Conservation (phyloP, 2,888 invertebrate species). For the Trypoxylon attenuatum region DNA sequence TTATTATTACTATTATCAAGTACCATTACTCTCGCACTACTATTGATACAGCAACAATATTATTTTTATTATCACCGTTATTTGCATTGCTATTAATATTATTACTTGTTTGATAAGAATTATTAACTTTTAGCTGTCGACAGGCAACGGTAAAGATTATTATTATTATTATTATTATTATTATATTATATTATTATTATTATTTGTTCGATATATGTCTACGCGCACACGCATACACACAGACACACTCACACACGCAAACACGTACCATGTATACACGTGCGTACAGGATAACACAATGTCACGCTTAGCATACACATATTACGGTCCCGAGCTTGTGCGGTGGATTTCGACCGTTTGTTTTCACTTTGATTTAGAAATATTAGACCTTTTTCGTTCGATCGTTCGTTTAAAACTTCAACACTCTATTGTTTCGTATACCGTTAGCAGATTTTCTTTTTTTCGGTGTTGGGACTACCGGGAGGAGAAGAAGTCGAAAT, state of each 20-base stretch:
- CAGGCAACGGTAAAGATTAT: slow-evolving; percentile 57
- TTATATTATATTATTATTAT: no score
- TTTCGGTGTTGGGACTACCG: slow-evolving; percentile 42
- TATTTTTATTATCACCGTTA: slow-evolving; percentile 63
- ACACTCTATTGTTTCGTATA: slow-evolving; percentile 38
- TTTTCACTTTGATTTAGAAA: slow-evolving; percentile 51
- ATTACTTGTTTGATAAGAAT: slow-evolving; percentile 59
- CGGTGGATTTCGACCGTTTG: slow-evolving; percentile 39
- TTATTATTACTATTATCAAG: slow-evolving; percentile 45
- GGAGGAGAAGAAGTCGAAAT: slow-evolving; percentile 9
- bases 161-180: no score
- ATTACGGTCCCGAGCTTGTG: slow-evolving; percentile 24
- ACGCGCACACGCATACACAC: slow-evolving; percentile 49
- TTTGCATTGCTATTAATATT: slow-evolving; percentile 57
- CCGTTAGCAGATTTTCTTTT: slow-evolving; percentile 33
- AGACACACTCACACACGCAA: slow-evolving; percentile 24
- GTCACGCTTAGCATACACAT: background rate
- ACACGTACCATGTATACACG: slow-evolving; percentile 46
- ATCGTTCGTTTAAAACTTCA: slow-evolving; percentile 42
- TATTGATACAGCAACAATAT: slow-evolving; percentile 56
- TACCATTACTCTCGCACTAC: slow-evolving; percentile 53
- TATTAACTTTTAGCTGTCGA: slow-evolving; percentile 63
- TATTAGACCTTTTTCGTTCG: slow-evolving; percentile 41
- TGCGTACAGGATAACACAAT: slow-evolving; percentile 31
- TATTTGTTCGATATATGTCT: slow-evolving; percentile 47